phyloP scores from a whole-genome alignment of 2,797 vertebrate genomes.

The Paguma larvata region DNA sequence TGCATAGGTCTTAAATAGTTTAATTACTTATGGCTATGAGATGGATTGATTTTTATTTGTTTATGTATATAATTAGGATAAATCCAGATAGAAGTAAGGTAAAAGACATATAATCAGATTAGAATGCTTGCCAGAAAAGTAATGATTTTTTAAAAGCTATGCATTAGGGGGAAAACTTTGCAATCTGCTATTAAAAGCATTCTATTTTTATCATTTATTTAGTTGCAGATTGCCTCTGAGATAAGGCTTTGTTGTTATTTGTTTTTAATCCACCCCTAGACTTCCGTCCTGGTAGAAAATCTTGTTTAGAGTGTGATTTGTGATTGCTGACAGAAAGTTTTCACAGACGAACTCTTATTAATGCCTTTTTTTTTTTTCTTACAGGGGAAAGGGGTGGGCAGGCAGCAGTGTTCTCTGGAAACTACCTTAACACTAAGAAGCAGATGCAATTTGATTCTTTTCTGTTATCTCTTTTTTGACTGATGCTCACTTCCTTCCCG shows the following conservation, averaged over 20 bases:
- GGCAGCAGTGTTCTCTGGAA: background rate
- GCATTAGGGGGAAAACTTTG: constrained; percentile 51
- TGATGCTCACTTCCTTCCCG: constrained; percentile 19
- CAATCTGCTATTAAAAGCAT: constrained; percentile 55
- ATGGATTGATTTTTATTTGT: constrained; percentile 69
- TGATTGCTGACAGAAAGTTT: constrained; percentile 49
- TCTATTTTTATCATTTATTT: constrained; percentile 51
- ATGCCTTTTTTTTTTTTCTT: constrained; percentile 39
- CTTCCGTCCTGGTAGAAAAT: background rate
- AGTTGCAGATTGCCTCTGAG: constrained; percentile 49
- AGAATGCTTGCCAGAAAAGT: constrained; percentile 76
- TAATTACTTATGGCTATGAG: constrained; percentile 76
- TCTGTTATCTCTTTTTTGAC: constrained; percentile 57
- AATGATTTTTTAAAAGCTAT: constrained; percentile 70
- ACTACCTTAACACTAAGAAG: constrained; percentile 34
- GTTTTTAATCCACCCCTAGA: constrained; percentile 16
- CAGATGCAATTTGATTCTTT: background rate
- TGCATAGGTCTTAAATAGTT: constrained; percentile 67
- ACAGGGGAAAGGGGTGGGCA: background rate
- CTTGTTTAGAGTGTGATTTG: background rate
- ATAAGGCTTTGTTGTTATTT: background rate
- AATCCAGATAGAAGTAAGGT: constrained; percentile 70
- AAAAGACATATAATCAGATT: constrained; percentile 80
- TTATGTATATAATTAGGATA: constrained; percentile 78
- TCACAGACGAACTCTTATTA: background rate